Percentiles rank a stretch among this genome's conserved stretches.
Conservation (phyloP, 2,888 invertebrate species). For the Callosobruchus maculatus region DNA sequence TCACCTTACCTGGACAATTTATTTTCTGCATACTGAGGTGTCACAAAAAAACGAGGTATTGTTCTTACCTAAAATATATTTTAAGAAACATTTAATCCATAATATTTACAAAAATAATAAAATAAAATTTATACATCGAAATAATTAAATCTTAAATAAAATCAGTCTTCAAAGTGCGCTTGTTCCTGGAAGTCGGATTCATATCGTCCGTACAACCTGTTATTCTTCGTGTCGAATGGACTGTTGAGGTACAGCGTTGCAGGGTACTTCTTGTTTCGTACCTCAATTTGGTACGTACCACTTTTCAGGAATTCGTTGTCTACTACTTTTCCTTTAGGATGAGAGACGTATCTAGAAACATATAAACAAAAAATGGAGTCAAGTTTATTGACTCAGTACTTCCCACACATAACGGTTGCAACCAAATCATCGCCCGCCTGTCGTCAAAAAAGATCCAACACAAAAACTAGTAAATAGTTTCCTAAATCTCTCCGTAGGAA, state of each 20-base stretch:
- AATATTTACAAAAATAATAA: background rate
- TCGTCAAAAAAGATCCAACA: too few species aligned
- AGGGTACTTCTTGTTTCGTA: slow-evolving; percentile 69
- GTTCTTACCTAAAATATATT: background rate
- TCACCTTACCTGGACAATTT: too few species aligned
- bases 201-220: slow-evolving; percentile 69
- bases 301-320: slow-evolving; percentile 64
- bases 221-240: slow-evolving; percentile 79
- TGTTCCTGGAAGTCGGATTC: slow-evolving; percentile 48
- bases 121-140: background rate
- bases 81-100: background rate
- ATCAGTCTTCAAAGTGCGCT: slow-evolving; percentile 48
- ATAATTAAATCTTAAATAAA: background rate
- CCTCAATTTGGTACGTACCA: slow-evolving; percentile 77
- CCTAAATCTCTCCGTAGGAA: too few species aligned
- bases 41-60: background rate
- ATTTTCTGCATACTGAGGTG: too few species aligned
- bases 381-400: too few species aligned
- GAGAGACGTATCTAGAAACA: slow-evolving; percentile 52
- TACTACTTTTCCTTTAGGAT: slow-evolving; percentile 58
- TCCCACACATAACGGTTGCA: too few species aligned
- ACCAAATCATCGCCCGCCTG: too few species aligned
- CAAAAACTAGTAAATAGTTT: too few species aligned
- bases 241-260: slow-evolving; percentile 69
- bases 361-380: too few species aligned